These are phyloP conservation scores for Aphelenchoides besseyi DNA, from an alignment of 1,140 invertebrate genomes.

Conservation along the genomic window DNA sequence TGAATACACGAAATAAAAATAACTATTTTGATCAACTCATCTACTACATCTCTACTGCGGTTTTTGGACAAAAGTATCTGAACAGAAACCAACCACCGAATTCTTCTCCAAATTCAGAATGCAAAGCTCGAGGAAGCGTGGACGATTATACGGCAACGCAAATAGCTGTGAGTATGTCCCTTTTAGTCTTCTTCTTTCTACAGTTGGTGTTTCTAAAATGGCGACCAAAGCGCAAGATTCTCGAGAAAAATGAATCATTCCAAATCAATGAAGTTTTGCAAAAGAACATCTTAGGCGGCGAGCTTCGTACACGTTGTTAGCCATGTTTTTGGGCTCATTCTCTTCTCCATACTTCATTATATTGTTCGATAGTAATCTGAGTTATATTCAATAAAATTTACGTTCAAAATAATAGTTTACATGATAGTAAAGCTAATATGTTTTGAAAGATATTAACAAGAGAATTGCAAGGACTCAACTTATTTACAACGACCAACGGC, in stretches of 20 bases:
- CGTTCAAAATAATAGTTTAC: too few relatives aligned
- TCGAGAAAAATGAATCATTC: background rate
- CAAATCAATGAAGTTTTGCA: background rate
- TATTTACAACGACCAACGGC: background rate
- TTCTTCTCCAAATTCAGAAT: background rate
- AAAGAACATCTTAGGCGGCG: background rate
- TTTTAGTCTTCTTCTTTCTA: conserved; percentile 1
- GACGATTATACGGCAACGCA: background rate
- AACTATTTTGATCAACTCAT: background rate
- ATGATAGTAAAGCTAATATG: conserved; percentile 12
- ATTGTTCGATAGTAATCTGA: too few relatives aligned
- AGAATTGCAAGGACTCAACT: background rate
- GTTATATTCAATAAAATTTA: too few relatives aligned
- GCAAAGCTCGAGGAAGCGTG: background rate
- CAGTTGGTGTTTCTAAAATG: background rate
- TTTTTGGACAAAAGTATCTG: background rate
- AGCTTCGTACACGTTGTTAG: conserved; percentile 4
- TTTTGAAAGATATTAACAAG: conserved; percentile 4
- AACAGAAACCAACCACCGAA: conserved; percentile 7
- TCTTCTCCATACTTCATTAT: background rate
- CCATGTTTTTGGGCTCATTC: background rate
- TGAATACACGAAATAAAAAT: background rate
- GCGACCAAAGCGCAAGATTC: background rate
- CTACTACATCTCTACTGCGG: background rate
- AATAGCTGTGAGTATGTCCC: background rate